A percentile compares a stretch with the other conserved stretches of the same genome.
phyloP scores from a whole-genome alignment of 2,113 vertebrate genomes.

The Oryzias melastigma region DNA sequence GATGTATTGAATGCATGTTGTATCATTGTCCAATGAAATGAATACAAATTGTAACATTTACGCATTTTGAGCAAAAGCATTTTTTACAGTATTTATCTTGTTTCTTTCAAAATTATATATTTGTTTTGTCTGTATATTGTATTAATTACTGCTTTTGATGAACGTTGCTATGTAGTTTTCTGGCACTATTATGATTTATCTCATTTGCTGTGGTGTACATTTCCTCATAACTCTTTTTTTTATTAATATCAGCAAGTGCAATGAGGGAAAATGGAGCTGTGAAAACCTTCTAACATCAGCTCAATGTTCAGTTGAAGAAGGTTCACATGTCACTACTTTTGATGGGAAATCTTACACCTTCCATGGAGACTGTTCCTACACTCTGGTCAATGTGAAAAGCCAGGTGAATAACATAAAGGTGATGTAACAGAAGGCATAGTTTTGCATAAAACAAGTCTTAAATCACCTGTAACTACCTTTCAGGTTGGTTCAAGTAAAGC shows the following conservation, averaged over 20 bases:
- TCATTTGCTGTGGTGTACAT: background rate
- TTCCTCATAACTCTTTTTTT: background rate
- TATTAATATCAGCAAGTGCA: slow-evolving; percentile 78
- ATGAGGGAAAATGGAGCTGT: slow-evolving; percentile 86
- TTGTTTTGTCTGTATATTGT: no score
- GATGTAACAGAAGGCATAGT: background rate
- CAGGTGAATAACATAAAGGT: slow-evolving; percentile 26
- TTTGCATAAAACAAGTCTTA: background rate
- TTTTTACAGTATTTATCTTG: no score
- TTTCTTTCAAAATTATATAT: no score
- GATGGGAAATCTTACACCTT: slow-evolving; percentile 91
- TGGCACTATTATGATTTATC: no score
- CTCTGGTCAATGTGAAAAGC: slow-evolving; percentile 82
- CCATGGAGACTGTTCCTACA: slow-evolving; percentile 91
- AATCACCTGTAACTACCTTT: background rate
- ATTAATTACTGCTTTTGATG: no score
- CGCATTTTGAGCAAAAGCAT: no score
- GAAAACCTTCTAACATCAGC: slow-evolving; percentile 76
- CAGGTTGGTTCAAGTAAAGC: slow-evolving; percentile 75
- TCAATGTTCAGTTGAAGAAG: slow-evolving; percentile 86
- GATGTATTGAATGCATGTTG: no score
- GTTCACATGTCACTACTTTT: slow-evolving; percentile 88
- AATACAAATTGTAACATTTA: no score
- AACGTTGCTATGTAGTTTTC: no score
- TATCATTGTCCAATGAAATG: no score